Base-by-base conservation (phyloP, 2,113 vertebrate species). In the Cryptomyrus ogoouensis region DNA sequence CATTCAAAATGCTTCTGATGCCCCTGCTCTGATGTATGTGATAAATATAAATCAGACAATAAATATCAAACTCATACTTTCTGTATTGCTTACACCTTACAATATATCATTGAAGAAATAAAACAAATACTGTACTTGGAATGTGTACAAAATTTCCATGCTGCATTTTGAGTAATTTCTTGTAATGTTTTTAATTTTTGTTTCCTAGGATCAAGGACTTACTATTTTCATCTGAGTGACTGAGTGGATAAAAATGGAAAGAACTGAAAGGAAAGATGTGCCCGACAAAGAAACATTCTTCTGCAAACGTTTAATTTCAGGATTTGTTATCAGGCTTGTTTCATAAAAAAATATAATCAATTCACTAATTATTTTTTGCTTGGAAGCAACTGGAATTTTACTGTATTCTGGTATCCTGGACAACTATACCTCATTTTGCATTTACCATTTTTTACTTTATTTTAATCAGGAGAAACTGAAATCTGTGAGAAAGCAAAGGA, bases 131-230 rank as follows among this genome's bases (percentile, higher is more conserved):
- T 5, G 21, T 84, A 84, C 3, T 47, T 80, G 35, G 24, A 84
- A 47, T 84, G 83, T 84, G 44, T 47, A 84, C 42, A 46, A 83
- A 27, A 13, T 70, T 13, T 70, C 2, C 8, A 24, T 44, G 77
- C 19, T 83, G 17, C 44, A 52, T 87, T 13, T 35, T 87, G 17
- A 58, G 24, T 62, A 44, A 88, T 66, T 21, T 47, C 19, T 42
- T 35, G 3, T 19, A 87, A 52, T 39, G 17, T 87, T 88, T 62
- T 62, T n/a, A 35, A 44, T 53, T 89, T 53, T 89, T 89, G 9
- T 89, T 83, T 83, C 39, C 74, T 83, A 89, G 88, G 88, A n/a
- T 84, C 74, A 89, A 89, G 88, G 70, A 83, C 42, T 53, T 70
- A 86, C 53, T 87, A 17, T 47, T 9, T 83, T 89, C 21, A 47